These are phyloP conservation scores for Pyrrhosoma nymphula DNA, from an alignment of 2,888 invertebrate species.

Conservation along the genomic window DNA sequence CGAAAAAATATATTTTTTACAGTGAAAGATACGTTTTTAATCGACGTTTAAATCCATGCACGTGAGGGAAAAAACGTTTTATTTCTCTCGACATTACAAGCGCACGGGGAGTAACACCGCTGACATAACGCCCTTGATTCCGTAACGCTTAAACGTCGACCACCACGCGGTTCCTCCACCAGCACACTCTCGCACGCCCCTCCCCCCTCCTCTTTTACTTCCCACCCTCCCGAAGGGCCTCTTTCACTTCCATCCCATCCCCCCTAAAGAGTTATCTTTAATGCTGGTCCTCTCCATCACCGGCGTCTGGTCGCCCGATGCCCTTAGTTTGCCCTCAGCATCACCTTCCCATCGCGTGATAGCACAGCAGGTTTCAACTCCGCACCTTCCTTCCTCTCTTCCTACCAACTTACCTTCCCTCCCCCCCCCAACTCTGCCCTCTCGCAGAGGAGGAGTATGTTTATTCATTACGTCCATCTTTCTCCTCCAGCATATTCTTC, in stretches of 20 bases:
- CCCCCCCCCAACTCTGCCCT: too few species aligned
- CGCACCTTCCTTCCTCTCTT: not conserved
- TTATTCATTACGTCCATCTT: not conserved
- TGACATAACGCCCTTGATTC: not conserved
- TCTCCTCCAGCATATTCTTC: not conserved
- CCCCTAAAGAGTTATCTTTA: not conserved
- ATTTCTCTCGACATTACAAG: too few species aligned
- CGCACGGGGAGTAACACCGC: not conserved
- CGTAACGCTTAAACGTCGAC: not conserved
- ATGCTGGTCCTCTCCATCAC: not conserved
- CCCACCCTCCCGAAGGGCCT: slow-evolving; percentile 17
- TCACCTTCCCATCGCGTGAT: slow-evolving; percentile 17
- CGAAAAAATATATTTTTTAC: too few species aligned
- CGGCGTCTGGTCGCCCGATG: not conserved
- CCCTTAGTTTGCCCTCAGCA: slow-evolving; percentile 20
- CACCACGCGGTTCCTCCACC: not conserved
- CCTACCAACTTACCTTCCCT: too few species aligned
- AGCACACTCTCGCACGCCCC: too few species aligned
- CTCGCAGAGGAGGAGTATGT: not conserved
- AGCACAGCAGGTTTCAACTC: not conserved
- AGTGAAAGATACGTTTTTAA: too few species aligned
- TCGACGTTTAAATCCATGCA: too few species aligned
- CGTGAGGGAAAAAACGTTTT: too few species aligned
- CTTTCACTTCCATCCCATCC: not conserved
- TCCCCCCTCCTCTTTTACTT: not conserved